Base-by-base conservation (phyloP, 1,140 invertebrate genomes). In the Bombus breviceps region DNA sequence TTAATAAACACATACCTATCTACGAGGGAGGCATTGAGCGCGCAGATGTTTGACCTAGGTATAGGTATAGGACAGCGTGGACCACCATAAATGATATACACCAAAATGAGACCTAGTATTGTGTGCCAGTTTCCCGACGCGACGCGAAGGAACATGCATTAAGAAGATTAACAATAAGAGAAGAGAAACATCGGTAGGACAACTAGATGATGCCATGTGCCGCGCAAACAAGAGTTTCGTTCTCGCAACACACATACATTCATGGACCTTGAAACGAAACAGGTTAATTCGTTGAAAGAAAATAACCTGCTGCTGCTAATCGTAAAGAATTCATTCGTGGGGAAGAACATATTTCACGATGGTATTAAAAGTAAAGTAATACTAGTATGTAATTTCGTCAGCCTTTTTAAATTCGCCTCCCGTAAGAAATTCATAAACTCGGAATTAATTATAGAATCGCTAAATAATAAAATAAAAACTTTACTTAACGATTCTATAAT, bases 1-100 rank as follows among this genome's bases (percentile, higher is more conserved):
- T 90, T 90, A 90, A 90, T 90, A 90, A 90, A 88, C 88, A 90
- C 88, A 90, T 89, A 89, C 72, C 88, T 89, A 62, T 77, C 88
- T 68, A 64, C 64, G 76, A 57, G 76, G 68, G 25, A 53, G 41
- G 53, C 76, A 80, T 76, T 57, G 57, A 68, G 43, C 41, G 75
- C 74, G 62, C 81, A 78, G 85, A 89, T 89, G 89, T 90, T 90
- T 41, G 28, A 64, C 75, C 75, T n/a, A 66, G 57, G 75, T 64
- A 43, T 64, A 41, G 39, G 28, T 77, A 28, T 37, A n/a, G 9
- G n/a, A n/a, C n/a, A n/a, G n/a, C 12, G 25, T n/a, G 39, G 28
- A 12, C 62, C 32, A 57, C 25, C 41, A 72, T 74, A 82, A 68
- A 86, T 64, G 47, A 82, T 74, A 82, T 82, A 69, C 37, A 59